phyloP scores from a whole-genome alignment of 2,888 invertebrate genomes.

The Dryococelus australis region DNA sequence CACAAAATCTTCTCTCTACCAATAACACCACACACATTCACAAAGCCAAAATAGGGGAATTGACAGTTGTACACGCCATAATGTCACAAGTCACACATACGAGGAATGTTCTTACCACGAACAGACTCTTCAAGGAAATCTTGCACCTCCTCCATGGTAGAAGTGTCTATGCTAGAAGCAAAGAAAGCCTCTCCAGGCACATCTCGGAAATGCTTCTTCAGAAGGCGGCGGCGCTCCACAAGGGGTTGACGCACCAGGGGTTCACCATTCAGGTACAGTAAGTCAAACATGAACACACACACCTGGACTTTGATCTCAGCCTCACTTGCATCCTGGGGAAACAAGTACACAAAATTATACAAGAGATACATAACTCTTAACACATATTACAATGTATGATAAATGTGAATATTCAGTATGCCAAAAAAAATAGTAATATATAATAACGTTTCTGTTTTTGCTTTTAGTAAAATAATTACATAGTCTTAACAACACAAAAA shows the following conservation, averaged over 20 bases:
- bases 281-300: slow-evolving; percentile 96
- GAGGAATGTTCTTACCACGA: slow-evolving; percentile 66
- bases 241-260: slow-evolving; percentile 84
- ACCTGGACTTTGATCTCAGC: slow-evolving; percentile 86
- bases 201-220: slow-evolving; percentile 75
- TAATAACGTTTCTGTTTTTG: no score
- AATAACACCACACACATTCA: no score
- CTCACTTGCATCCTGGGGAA: slow-evolving; percentile 72
- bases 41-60: no score
- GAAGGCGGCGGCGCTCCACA: slow-evolving; percentile 72
- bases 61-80: no score
- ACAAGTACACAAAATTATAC: not conserved
- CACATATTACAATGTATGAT: no score
- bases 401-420: no score
- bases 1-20: no score
- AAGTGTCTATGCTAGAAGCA: slow-evolving; percentile 83
- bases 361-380: not conserved
- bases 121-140: slow-evolving; percentile 94
- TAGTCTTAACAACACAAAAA: no score
- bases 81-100: no score
- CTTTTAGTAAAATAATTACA: no score
- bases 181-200: slow-evolving; percentile 85
- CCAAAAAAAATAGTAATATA: no score
- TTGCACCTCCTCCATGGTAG: slow-evolving; percentile 89
- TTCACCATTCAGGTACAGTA: slow-evolving; percentile 89